A percentile compares a stretch with the other conserved stretches of the same genome.
These are phyloP conservation scores for Romanogobio albipinnatus DNA, from an alignment of 2,113 vertebrate genomes.

Conservation along the genomic window DNA sequence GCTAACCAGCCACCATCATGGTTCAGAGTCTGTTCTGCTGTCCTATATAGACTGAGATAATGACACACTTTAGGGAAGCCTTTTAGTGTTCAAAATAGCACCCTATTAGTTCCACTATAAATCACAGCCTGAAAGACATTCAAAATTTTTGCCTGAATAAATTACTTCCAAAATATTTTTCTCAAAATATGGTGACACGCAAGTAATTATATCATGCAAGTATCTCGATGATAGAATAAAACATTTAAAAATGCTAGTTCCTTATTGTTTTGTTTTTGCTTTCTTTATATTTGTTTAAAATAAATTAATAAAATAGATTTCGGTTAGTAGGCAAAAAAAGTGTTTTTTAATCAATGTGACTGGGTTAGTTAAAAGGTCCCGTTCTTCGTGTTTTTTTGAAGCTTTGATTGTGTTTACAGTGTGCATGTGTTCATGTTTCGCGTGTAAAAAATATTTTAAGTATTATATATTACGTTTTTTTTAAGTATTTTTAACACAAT, in stretches of 20 bases:
- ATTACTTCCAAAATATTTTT: not conserved
- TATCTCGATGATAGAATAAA: not conserved
- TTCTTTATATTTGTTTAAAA: not conserved
- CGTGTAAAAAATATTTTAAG: too few relatives aligned
- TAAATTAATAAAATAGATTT: not conserved
- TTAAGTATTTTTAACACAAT: too few relatives aligned
- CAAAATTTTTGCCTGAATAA: not conserved
- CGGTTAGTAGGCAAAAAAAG: not conserved
- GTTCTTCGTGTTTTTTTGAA: too few relatives aligned
- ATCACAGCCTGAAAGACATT: not conserved
- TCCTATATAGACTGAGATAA: slow-evolving; percentile 34
- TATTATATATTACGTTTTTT: too few relatives aligned
- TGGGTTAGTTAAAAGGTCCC: too few relatives aligned
- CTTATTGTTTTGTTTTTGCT: not conserved
- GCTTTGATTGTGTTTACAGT: too few relatives aligned
- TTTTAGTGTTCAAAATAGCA: slow-evolving; percentile 32
- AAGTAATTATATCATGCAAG: not conserved
- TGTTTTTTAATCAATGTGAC: not conserved
- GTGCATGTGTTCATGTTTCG: too few relatives aligned
- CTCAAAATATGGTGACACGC: not conserved
- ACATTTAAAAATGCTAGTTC: not conserved
- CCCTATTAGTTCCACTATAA: slow-evolving; percentile 39
- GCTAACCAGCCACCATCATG: slow-evolving; percentile 10
- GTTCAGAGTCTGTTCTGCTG: slow-evolving; percentile 24
- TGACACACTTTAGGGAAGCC: slow-evolving; percentile 28